Percentiles rank a stretch among this genome's conserved stretches.
Conservation (phyloP, 2,113 vertebrate genomes). For the Ctenodactylus gundi region DNA sequence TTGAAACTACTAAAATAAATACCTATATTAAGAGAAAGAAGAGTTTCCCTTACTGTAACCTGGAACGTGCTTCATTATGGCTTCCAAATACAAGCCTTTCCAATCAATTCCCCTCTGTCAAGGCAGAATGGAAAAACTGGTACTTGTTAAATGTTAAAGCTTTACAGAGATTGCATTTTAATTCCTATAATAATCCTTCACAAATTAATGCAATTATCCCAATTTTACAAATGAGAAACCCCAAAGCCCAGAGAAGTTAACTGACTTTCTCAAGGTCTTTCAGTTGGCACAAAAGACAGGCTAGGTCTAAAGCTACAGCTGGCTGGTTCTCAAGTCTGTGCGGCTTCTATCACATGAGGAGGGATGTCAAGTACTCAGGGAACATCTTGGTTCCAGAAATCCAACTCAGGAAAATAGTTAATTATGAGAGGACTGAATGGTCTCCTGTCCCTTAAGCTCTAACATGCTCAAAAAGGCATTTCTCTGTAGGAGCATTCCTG, state of each 20-base stretch:
- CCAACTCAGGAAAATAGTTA: background rate
- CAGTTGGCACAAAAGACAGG: background rate
- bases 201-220: constrained; percentile 17
- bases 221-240: constrained; percentile 14
- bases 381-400: background rate
- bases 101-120: background rate
- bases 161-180: background rate
- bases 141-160: background rate
- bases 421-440: background rate
- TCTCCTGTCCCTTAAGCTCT: background rate
- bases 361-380: background rate
- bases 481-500: background rate
- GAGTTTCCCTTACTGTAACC: background rate
- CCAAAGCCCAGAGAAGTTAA: constrained; percentile 10
- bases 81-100: constrained; percentile 33
- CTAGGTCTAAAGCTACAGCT: background rate
- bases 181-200: background rate
- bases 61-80: background rate
- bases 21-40: constrained; percentile 30
- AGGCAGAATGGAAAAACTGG: background rate
- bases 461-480: background rate
- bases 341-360: background rate
- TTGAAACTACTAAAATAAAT: constrained; percentile 49
- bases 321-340: background rate
- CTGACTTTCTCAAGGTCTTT: background rate